Evolutionary conservation across 2,797 vertebrate genomes (phyloP).

Genomic region (Heteromormyrus szaboi): DNA sequence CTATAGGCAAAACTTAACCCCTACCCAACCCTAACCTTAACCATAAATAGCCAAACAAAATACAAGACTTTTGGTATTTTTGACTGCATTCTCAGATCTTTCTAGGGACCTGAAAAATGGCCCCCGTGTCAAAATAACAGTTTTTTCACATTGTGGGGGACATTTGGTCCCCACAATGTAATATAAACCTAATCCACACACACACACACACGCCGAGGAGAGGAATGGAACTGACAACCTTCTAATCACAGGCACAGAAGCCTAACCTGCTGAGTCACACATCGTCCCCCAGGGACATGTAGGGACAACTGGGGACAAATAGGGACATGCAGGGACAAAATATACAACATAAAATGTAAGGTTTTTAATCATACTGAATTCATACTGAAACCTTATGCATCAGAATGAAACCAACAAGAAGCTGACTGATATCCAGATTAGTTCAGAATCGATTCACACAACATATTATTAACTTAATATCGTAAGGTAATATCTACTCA

Average conservation of each 20-base stretch:
- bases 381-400: not conserved
- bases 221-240: not conserved
- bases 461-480: slow-evolving; percentile 43
- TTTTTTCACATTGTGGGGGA: not conserved
- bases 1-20: not conserved
- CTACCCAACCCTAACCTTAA: not conserved
- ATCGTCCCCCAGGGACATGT: not conserved
- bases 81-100: not conserved
- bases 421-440: slow-evolving; percentile 44
- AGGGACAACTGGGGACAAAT: not conserved
- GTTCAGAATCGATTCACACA: slow-evolving; percentile 38
- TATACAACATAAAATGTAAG: not conserved
- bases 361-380: not conserved
- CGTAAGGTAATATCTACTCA: slow-evolving; percentile 41
- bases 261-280: not conserved
- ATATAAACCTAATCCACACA: not conserved
- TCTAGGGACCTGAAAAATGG: not conserved
- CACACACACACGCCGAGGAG: not conserved
- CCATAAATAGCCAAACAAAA: not conserved
- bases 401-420: slow-evolving; percentile 18
- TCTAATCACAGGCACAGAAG: not conserved
- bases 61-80: not conserved
- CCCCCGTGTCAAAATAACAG: not conserved
- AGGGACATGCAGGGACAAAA: not conserved
- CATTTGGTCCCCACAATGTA: not conserved